Base-by-base conservation (phyloP, 2,888 invertebrate genomes). In the Folsomia candida region DNA sequence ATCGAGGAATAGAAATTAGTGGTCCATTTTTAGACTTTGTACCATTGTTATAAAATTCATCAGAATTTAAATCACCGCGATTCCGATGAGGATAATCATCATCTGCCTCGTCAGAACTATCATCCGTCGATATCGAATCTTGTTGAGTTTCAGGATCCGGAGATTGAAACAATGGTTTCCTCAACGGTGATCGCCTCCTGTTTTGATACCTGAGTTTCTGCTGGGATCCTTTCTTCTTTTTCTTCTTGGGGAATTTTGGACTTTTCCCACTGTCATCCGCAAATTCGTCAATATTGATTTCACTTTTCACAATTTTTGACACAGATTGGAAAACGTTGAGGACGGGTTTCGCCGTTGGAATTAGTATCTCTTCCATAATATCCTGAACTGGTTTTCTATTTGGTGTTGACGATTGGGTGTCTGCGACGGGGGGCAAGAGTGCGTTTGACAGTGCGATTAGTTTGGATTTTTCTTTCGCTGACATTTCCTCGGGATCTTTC, bases 241-340 rank as follows among this genome's bases (percentile, higher is more conserved):
- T 57, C 63, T 63, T 70, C 26, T 67, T 69, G 26, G 67, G 69
- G 58, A 72, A 70, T 2, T n/a, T 58, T 11, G 72, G 72, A 26
- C 64, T 65, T 28, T 58, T 62, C 0, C 68, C 68, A 37, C 68
- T 69, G 24, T 62, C 62, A 57, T 72, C 74, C 14, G 27, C 61
- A 51, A 74, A 74, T 18, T 74, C 70, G 24, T 68, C 68, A 24
- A 74, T 72, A 64, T 72, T 67, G 51, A 61, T 58, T 0, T 70
- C 71, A 27, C 66, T 25, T 14, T 65, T 51, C n/a, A 54, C 68
- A n/a, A 69, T 28, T n/a, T 20, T 69, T 11, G 64, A 22, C 24
- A 72, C 57, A 27, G 65, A 60, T 61, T 66, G 47, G 27, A 72
- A 72, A n/a, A 69, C 72, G 6, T 37, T 51, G 24, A 26, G 25